Evolutionary conservation across 2,888 invertebrate species (phyloP).

Genomic region (Didymodactylos carnosus): DNA sequence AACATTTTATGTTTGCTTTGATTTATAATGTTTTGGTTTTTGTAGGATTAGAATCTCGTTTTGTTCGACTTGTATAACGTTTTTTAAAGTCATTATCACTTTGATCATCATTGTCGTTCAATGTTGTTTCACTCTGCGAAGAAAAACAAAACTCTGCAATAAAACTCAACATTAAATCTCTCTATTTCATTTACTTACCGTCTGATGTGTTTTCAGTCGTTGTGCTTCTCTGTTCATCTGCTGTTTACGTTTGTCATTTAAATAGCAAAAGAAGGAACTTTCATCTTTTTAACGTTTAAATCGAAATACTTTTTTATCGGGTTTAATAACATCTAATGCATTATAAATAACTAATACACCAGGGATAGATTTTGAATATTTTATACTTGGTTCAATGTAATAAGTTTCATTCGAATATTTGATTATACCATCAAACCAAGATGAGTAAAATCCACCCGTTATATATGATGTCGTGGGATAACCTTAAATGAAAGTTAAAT

Average conservation of each 20-base stretch:
- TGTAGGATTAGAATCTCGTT: not conserved
- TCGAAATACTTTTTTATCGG: not conserved
- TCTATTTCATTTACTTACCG: too few relatives aligned
- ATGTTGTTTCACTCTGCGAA: conserved; percentile 5
- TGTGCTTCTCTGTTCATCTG: conserved; percentile 7
- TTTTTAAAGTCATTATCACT: not conserved
- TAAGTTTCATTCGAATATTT: not conserved
- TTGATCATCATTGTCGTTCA: not conserved
- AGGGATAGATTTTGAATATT: not conserved
- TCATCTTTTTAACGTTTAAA: not conserved
- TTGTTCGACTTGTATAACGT: not conserved
- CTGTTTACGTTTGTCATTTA: not conserved
- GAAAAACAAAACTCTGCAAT: too few relatives aligned
- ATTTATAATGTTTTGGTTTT: too few relatives aligned
- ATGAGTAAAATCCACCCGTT: conserved; percentile 5
- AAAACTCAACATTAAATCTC: too few relatives aligned
- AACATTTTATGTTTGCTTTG: too few relatives aligned
- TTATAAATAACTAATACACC: conserved; percentile 7
- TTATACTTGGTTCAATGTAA: conserved; percentile 5
- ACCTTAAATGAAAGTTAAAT: not conserved
- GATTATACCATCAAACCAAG: conserved; percentile 8
- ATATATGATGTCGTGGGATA: conserved; percentile 1
- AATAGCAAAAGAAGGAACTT: not conserved
- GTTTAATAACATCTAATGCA: conserved; percentile 1
- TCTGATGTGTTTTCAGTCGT: not conserved